Conservation (phyloP, 1,140 invertebrate species). For the Polyergus mexicanus region DNA sequence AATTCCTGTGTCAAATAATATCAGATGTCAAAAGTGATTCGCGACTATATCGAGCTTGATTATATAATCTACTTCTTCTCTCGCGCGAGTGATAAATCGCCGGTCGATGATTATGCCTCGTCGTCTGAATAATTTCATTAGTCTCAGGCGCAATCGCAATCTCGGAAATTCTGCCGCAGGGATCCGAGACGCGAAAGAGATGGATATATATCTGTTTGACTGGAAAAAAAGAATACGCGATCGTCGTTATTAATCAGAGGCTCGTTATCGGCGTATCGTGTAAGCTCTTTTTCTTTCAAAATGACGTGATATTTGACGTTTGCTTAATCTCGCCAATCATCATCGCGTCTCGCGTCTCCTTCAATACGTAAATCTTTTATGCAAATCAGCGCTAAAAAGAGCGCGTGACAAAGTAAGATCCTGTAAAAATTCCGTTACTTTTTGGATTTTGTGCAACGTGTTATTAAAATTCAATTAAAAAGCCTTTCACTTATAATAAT, state of each 20-base stretch:
- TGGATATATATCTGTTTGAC: background rate
- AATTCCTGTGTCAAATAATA: background rate
- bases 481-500: background rate
- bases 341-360: background rate
- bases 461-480: constrained; percentile 14
- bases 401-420: background rate
- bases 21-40: background rate
- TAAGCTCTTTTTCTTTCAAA: background rate
- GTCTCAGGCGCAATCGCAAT: constrained; percentile 15
- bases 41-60: constrained; percentile 20
- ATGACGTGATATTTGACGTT: constrained; percentile 13
- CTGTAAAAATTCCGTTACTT: background rate
- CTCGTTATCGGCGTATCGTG: background rate
- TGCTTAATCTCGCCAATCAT: constrained; percentile 18
- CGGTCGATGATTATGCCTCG: background rate
- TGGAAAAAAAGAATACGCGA: background rate
- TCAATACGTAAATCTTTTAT: constrained; percentile 17
- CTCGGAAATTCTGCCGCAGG: background rate
- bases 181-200: background rate
- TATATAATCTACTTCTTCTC: background rate
- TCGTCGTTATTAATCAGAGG: constrained; percentile 20
- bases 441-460: background rate
- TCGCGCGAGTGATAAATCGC: background rate
- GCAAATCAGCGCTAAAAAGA: constrained; percentile 16
- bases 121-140: constrained; percentile 11